These are phyloP conservation scores for Acanthosepion pharaonis DNA, from an alignment of 2,888 invertebrate genomes.

Conservation along the genomic window DNA sequence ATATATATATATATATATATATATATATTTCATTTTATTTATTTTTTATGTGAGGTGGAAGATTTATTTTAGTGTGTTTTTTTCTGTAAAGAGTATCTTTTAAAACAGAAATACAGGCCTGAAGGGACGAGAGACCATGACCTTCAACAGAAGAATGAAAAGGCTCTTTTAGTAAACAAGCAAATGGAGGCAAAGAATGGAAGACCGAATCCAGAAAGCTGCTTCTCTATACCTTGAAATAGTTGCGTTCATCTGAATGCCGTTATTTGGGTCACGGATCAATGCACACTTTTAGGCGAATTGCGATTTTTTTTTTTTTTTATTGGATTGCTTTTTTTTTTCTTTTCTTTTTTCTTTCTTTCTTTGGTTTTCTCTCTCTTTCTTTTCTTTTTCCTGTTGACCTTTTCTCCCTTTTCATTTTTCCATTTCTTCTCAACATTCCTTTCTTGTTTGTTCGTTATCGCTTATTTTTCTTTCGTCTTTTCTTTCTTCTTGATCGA, in stretches of 20 bases:
- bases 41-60: background rate
- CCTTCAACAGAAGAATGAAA: background rate
- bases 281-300: background rate
- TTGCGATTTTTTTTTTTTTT: background rate
- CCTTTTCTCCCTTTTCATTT: background rate
- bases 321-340: background rate
- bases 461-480: too few relatives aligned
- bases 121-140: background rate
- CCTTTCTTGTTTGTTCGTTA: background rate
- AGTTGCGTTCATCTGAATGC: background rate
- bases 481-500: too few relatives aligned
- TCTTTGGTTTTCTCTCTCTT: background rate
- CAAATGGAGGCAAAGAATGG: background rate
- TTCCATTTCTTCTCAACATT: background rate
- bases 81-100: background rate
- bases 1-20: too few relatives aligned
- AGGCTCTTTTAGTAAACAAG: background rate
- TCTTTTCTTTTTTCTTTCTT: too few relatives aligned
- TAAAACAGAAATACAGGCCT: background rate
- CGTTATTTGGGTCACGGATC: slow-evolving; percentile 11
- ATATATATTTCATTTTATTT: background rate
- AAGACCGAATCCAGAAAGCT: background rate
- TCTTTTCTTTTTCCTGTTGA: background rate
- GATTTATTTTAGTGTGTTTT: background rate
- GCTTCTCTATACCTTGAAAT: background rate